Conservation (phyloP, 1,140 invertebrate species). For the Orchesella cincta region DNA sequence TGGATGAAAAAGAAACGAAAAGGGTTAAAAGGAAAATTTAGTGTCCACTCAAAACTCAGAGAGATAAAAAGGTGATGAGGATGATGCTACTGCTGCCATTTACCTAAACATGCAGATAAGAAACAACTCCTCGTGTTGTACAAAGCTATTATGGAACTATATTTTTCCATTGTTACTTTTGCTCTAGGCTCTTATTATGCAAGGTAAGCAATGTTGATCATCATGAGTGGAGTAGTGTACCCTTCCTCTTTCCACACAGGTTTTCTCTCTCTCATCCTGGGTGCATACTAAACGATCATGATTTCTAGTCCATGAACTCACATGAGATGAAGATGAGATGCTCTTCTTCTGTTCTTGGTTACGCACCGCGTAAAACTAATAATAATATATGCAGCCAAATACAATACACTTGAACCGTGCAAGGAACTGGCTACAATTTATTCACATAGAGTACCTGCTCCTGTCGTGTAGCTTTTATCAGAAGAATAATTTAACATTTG, state of each 20-base stretch:
- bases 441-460: neutral
- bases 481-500: neutral
- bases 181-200: neutral
- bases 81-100: neutral
- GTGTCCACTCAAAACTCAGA: neutral
- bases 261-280: neutral
- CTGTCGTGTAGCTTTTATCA: neutral
- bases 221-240: neutral
- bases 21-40: conserved; percentile 16
- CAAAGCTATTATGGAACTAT: conserved; percentile 1
- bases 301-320: conserved; percentile 5
- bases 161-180: neutral
- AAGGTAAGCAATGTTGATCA: neutral
- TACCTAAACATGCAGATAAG: neutral
- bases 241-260: neutral
- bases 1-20: conserved; percentile 10
- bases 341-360: neutral
- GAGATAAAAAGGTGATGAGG: neutral
- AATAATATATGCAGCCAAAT: neutral
- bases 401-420: neutral
- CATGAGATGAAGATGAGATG: no score
- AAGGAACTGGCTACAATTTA: no score
- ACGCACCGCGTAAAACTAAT: neutral
- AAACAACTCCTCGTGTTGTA: neutral
- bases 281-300: neutral